phyloP scores from a whole-genome alignment of 1,140 invertebrate genomes.

The Psix sp. region DNA sequence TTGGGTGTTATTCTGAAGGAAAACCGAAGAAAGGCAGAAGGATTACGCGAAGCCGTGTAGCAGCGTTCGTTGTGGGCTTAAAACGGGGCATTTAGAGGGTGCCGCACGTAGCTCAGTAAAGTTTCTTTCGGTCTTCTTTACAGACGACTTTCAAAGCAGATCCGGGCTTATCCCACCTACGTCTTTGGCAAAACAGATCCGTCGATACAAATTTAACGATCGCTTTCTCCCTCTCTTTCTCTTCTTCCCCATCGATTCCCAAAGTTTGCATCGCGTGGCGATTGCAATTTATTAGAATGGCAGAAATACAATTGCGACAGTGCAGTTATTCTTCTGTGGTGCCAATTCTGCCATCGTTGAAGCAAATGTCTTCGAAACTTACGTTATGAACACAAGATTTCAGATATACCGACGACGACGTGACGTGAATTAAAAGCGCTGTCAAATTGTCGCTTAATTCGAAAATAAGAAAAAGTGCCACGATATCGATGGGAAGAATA shows the following conservation, averaged over 20 bases:
- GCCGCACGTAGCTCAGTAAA: conserved; percentile 67
- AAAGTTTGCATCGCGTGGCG: conserved; percentile 34
- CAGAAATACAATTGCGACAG: conserved; percentile 35
- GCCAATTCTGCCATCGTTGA: too few relatives aligned
- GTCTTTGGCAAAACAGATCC: conserved; percentile 30
- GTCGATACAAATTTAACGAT: conserved; percentile 67
- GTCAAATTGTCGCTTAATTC: conserved; percentile 8
- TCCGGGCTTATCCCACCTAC: conserved; percentile 45
- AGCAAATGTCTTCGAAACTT: too few relatives aligned
- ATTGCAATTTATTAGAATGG: too few relatives aligned
- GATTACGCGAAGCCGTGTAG: conserved; percentile 38
- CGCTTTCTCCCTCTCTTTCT: conserved; percentile 30
- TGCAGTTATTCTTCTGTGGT: conserved; percentile 14
- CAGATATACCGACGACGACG: conserved; percentile 18
- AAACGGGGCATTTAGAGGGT: conserved; percentile 71
- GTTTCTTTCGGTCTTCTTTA: conserved; percentile 56
- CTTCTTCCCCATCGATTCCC: too few relatives aligned
- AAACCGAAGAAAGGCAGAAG: conserved; percentile 18
- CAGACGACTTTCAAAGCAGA: conserved; percentile 10
- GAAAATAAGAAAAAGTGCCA: conserved; percentile 6
- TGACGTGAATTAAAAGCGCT: conserved; percentile 11
- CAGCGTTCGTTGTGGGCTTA: conserved; percentile 40
- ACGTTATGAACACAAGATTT: conserved; percentile 26
- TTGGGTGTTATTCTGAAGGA: conserved; percentile 11
- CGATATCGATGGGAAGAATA: conserved; percentile 3